Evolutionary conservation across 2,113 vertebrate genomes (phyloP).

Genomic region (Morphnarchus princeps): DNA sequence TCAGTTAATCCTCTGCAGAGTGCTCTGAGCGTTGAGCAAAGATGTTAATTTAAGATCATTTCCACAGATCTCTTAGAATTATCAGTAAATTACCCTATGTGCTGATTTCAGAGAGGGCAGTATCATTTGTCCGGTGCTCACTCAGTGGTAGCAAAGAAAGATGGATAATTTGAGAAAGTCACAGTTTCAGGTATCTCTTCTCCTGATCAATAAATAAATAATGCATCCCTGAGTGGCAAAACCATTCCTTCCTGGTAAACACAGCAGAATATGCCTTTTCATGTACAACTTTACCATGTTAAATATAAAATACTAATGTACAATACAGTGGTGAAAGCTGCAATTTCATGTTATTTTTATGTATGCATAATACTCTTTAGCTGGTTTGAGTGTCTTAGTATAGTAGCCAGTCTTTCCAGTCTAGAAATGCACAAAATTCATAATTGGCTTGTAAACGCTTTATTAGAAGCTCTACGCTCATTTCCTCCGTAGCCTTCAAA

Average conservation of each 20-base stretch:
- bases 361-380: neutral
- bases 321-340: neutral
- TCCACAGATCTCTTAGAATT: neutral
- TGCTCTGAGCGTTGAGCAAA: neutral
- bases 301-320: neutral
- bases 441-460: conserved; percentile 43
- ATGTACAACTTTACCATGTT: neutral
- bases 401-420: neutral
- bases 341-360: neutral
- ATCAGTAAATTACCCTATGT: neutral
- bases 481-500: conserved; percentile 29
- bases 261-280: neutral
- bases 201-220: neutral
- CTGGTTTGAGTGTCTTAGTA: neutral
- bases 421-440: conserved; percentile 15
- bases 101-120: neutral
- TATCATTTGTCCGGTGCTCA: neutral
- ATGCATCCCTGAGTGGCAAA: neutral
- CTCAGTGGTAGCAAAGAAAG: neutral
- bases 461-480: conserved; percentile 1
- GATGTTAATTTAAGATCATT: neutral
- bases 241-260: neutral
- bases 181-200: neutral
- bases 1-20: neutral
- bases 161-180: neutral